Evolutionary conservation across 2,797 vertebrate genomes (phyloP).

Genomic region (Sparus aurata): DNA sequence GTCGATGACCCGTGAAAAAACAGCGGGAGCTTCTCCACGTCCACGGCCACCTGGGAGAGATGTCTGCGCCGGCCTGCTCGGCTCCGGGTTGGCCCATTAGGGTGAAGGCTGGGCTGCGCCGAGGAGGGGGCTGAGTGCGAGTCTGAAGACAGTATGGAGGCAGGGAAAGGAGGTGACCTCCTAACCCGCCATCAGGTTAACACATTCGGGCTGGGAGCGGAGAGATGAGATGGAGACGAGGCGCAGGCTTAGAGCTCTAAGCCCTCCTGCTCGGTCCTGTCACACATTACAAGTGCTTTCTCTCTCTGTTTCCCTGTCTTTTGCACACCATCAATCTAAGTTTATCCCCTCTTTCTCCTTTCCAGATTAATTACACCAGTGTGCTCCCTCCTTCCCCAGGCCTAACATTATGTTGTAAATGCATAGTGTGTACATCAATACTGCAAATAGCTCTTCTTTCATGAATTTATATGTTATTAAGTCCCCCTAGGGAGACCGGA

Average conservation of each 20-base stretch:
- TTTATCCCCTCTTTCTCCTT: conserved; percentile 73
- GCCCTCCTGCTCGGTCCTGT: conserved; percentile 51
- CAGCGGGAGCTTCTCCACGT: conserved; percentile 72
- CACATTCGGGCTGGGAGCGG: conserved; percentile 36
- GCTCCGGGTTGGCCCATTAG: conserved; percentile 62
- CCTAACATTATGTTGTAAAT: conserved; percentile 87
- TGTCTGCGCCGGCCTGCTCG: conserved; percentile 49
- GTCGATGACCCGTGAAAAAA: conserved; percentile 82
- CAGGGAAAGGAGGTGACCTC: conserved; percentile 62
- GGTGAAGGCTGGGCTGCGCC: conserved; percentile 43
- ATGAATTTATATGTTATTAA: conserved; percentile 87
- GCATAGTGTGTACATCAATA: conserved; percentile 87
- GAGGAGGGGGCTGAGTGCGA: conserved; percentile 26
- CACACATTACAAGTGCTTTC: conserved; percentile 54
- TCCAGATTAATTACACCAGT: conserved; percentile 85
- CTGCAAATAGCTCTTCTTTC: conserved; percentile 85
- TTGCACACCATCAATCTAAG: conserved; percentile 72
- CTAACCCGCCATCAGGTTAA: conserved; percentile 57
- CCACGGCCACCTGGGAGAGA: conserved; percentile 73
- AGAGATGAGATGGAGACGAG: conserved; percentile 54
- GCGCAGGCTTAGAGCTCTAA: conserved; percentile 48
- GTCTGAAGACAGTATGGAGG: conserved; percentile 45
- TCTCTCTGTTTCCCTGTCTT: conserved; percentile 61
- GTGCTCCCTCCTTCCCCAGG: conserved; percentile 75
- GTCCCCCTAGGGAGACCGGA: conserved; percentile 72